Base-by-base conservation (phyloP, 2,797 vertebrate species). In the Squalus acanthias region DNA sequence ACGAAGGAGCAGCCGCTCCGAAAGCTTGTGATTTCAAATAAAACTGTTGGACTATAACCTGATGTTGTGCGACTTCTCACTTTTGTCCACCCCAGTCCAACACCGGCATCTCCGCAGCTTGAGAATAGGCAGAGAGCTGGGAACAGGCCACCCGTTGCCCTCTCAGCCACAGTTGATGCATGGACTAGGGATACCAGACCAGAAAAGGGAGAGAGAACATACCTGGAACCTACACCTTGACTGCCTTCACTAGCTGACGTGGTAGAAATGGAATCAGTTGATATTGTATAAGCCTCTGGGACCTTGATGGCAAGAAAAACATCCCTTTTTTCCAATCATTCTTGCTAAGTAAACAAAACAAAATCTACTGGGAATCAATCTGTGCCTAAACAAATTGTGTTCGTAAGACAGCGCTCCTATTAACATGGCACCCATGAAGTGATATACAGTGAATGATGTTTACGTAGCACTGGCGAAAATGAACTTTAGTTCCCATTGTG, bases 321-420 rank as follows among this genome's bases (percentile, higher is more conserved):
- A 95, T 95, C 94, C 94, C 70, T 57, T 74, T 93, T 74, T 95
- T 95, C 94, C 94, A 95, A 72, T 76, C 94, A 53, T 57, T 95
- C 53, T n/a, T 57, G 67, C 74, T 76, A 95, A 95, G 94, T 46
- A 74, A 95, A 95, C 53, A 76, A 46, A 76, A 95, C 94, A 95
- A n/a, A 33, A 26, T 95, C 94, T 46, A 95, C 94, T 76, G 94
- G 53, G 94, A 95, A 95, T 95, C 70, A 76, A 95, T 57, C 94
- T 95, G 2, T 57, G 94, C 94, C 70, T 33, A 70, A 57, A 74
- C 70, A 95, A 95, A 70, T 29, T 95, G 69, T 65, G 60, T 65
- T 74, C 67, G 74, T 33, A 74, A 95, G 39, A 26, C 24, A 74
- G 39, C 50, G 39, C 33, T 95, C 50, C 46, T 46, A 74, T 74